These are phyloP conservation scores for Spicauda simplicius DNA, from an alignment of 2,888 invertebrate species.

Conservation along the genomic window DNA sequence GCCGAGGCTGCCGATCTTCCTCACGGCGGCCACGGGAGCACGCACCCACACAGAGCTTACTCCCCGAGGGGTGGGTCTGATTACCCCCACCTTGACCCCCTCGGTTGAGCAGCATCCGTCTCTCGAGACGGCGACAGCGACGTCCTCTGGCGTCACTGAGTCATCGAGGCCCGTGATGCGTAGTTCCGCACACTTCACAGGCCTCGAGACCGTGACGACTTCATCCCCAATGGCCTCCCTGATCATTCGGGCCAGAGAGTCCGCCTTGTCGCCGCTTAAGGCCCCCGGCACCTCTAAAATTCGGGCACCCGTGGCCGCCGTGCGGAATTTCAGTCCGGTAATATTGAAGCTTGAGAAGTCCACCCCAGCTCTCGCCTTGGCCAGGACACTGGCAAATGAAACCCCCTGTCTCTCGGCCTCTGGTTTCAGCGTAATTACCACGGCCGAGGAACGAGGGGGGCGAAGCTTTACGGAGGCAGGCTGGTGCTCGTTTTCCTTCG, in stretches of 20 bases:
- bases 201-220: conserved; percentile 30
- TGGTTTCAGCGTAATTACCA: conserved; percentile 7
- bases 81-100: conserved; percentile 1
- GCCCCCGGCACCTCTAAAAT: conserved; percentile 36
- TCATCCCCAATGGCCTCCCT: conserved; percentile 13
- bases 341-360: conserved; percentile 7
- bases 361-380: conserved; percentile 2
- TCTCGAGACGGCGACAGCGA: conserved; percentile 8
- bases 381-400: conserved; percentile 12
- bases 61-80: neutral
- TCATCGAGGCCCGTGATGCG: conserved; percentile 35
- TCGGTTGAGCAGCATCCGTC: conserved; percentile 22
- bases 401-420: conserved; percentile 24
- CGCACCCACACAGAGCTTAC: conserved; percentile 6
- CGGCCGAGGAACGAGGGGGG: neutral
- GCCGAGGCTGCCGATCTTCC: neutral
- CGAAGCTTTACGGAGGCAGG: too few species aligned
- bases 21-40: conserved; percentile 4
- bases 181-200: conserved; percentile 31
- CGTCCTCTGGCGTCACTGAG: conserved; percentile 18
- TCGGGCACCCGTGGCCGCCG: conserved; percentile 34
- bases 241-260: conserved; percentile 33
- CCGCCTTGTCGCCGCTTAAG: conserved; percentile 27
- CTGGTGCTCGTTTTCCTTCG: too few species aligned
- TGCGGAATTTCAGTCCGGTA: conserved; percentile 13